phyloP scores from a whole-genome alignment of 2,888 invertebrate genomes.

The Acanthosepion esculentum region DNA sequence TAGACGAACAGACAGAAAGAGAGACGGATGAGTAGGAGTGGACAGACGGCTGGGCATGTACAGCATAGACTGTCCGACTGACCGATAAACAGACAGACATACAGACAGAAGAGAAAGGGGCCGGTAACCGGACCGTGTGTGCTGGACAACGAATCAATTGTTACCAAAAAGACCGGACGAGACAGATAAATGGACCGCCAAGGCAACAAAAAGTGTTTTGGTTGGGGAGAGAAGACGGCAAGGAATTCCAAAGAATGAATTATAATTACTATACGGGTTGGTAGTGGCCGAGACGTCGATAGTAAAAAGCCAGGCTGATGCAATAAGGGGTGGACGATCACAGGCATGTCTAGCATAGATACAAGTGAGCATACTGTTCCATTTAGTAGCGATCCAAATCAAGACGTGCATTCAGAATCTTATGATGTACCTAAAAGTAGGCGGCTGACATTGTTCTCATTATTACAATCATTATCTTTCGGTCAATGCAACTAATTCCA shows the following conservation, averaged over 20 bases:
- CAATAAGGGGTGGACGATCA: neutral
- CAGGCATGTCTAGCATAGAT: neutral
- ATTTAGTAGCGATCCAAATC: conserved; percentile 25
- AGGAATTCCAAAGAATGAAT: conserved; percentile 6
- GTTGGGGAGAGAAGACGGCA: neutral
- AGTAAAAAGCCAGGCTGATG: conserved; percentile 33
- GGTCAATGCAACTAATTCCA: conserved; percentile 15
- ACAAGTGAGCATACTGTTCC: neutral
- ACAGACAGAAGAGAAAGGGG: neutral
- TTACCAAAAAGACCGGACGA: conserved; percentile 2
- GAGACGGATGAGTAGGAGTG: neutral
- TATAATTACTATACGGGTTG: conserved; percentile 33
- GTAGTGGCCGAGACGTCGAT: neutral
- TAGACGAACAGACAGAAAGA: neutral
- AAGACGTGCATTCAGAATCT: neutral
- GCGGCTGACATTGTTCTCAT: neutral
- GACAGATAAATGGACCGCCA: conserved; percentile 21
- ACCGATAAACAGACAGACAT: neutral
- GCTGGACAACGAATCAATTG: neutral
- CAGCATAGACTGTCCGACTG: neutral
- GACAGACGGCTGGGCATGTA: neutral
- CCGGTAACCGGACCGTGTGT: neutral
- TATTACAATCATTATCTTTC: neutral
- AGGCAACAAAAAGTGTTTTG: neutral
- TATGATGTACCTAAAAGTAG: neutral